phyloP scores from a whole-genome alignment of 1,140 invertebrate species.

The Camponotus vicinus region DNA sequence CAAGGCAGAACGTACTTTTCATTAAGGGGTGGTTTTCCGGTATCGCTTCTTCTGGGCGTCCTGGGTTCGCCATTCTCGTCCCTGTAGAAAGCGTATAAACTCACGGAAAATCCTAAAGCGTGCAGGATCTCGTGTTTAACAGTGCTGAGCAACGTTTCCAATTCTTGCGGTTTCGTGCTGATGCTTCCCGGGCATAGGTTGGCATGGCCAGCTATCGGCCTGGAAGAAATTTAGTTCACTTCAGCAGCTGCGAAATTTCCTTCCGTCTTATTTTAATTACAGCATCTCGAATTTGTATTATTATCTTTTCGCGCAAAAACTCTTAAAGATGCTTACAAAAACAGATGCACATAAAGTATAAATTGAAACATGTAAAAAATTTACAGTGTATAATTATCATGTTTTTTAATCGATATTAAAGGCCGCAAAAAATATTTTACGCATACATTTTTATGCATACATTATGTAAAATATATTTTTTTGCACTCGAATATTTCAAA shows the following conservation, averaged over 20 bases:
- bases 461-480: conserved; percentile 36
- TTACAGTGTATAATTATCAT: background rate
- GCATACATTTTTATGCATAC: background rate
- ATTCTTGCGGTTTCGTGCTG: conserved; percentile 96
- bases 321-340: background rate
- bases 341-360: background rate
- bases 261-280: conserved; percentile 38
- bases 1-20: conserved; percentile 90
- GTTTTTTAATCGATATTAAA: background rate
- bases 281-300: conserved; percentile 9
- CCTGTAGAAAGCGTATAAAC: conserved; percentile 97
- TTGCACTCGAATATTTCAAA: conserved; percentile 31
- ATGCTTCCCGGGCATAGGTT: conserved; percentile 99
- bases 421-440: background rate
- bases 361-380: background rate
- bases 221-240: conserved; percentile 85
- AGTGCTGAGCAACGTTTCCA: conserved; percentile 97
- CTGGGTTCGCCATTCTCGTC: conserved; percentile 95
- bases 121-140: conserved; percentile 99
- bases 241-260: conserved; percentile 36
- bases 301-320: background rate
- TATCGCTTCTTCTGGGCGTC: conserved; percentile 92
- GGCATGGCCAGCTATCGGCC: conserved; percentile 99
- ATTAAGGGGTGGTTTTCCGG: conserved; percentile 95
- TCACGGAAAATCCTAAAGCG: conserved; percentile 98